Base-by-base conservation (phyloP, 2,113 vertebrate genomes). In the Climacteris rufus region DNA sequence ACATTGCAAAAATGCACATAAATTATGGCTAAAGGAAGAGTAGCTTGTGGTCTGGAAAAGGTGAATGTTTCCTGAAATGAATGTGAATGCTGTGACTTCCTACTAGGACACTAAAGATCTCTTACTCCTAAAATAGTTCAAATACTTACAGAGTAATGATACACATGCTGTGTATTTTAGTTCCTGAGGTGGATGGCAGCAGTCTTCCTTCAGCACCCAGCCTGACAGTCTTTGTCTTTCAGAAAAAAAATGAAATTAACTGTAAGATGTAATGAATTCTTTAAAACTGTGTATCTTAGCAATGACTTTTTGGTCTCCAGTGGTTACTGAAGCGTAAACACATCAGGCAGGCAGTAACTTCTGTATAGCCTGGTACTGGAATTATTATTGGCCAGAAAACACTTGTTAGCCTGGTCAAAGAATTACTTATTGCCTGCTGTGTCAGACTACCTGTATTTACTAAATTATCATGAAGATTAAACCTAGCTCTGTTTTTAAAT, bases 31-130 rank as follows among this genome's bases (percentile, higher is more conserved):
- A 57, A 71, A 96, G 80, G 86, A 75, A 83, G 66, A 91, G 72
- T 50, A 77, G 70, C 70, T 76, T 63, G 53, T 91, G 61, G 25
- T 81, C 85, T 91, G 79, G 53, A 85, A 92, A 87, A 96, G 54
- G 33, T 35, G 86, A 97, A 86, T 87, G 68, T 94, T 94, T 89
- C 90, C 93, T 83, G 76, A 96, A 92, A 91, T 83, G 70, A 97
- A 97, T 96, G 96, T 97, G 97, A 97, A 95, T 95, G 86, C 92
- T 97, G 30, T 95, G 94, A 96, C 95, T 97, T 96, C 90, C 92
- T 93, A 52, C 10, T 81, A 93, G 74, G 78, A 77, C 54, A 87
- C 61, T 74, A 71, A 83, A 83, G 69, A 80, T 80, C 59, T 93
- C 76, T 89, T 91, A 84, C 77, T 94, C 90, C 87, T 76, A 47